Evolutionary conservation across 2,888 invertebrate genomes (phyloP).

Genomic region (Cordilura impudica): DNA sequence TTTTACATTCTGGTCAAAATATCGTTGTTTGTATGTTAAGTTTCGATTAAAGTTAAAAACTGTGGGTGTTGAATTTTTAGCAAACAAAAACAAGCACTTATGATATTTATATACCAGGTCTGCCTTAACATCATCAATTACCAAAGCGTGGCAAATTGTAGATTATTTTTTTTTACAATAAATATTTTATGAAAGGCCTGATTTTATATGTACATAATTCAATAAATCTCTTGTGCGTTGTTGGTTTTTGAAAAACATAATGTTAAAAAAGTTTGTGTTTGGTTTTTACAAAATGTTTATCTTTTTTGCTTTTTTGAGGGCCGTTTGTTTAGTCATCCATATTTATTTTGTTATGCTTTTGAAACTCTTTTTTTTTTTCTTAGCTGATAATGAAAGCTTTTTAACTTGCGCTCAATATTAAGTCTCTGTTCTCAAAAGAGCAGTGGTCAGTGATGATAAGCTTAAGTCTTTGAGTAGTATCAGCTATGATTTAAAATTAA

Average conservation of each 20-base stretch:
- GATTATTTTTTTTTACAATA: background rate
- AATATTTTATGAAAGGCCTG: background rate
- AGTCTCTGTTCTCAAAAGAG: background rate
- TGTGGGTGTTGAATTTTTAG: conserved; percentile 18
- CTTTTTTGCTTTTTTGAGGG: conserved; percentile 11
- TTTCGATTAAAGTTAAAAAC: conserved; percentile 1
- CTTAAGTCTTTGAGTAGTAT: too few species aligned
- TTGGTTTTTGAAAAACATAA: background rate
- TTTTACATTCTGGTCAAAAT: conserved; percentile 29
- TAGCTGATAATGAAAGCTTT: conserved; percentile 34
- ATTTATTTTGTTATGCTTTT: conserved; percentile 22
- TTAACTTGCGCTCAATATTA: background rate
- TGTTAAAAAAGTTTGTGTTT: background rate
- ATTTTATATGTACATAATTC: too few species aligned
- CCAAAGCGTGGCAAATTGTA: conserved; percentile 35
- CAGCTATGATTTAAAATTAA: too few species aligned
- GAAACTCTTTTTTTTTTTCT: conserved; percentile 2
- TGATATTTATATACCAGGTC: background rate
- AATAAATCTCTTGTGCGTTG: background rate
- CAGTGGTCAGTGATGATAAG: background rate
- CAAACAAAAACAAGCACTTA: background rate
- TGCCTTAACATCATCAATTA: conserved; percentile 28
- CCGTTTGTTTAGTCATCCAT: conserved; percentile 50
- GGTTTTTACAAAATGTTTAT: background rate
- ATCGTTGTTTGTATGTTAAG: background rate